These are phyloP conservation scores for Darevskia nairensis DNA, from an alignment of 2,797 vertebrate genomes.

Conservation along the genomic window DNA sequence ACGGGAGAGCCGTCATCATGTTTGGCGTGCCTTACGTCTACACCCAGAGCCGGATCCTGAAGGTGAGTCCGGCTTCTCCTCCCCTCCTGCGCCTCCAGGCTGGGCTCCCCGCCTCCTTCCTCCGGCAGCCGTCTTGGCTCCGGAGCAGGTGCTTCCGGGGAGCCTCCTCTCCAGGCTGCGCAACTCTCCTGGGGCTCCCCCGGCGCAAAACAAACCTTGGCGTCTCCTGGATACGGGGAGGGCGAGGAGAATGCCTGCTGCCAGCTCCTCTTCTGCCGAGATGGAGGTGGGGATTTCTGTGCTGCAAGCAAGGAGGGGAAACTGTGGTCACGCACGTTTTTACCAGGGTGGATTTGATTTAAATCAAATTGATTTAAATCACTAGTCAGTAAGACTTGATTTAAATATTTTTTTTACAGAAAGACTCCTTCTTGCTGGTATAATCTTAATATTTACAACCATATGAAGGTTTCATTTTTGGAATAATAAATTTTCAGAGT, in stretches of 20 bases:
- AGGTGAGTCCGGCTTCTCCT: slow-evolving; percentile 76
- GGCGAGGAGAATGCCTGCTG: neutral
- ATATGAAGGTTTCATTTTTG: no score
- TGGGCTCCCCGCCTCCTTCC: neutral
- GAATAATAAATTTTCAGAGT: no score
- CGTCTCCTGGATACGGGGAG: neutral
- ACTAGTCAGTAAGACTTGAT: no score
- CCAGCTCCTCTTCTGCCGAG: neutral
- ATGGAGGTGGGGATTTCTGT: neutral
- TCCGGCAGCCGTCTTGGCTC: neutral
- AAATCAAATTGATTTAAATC: no score
- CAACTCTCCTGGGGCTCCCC: neutral
- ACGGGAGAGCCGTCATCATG: slow-evolving; percentile 93
- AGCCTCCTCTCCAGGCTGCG: neutral
- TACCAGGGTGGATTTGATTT: no score
- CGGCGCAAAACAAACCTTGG: neutral
- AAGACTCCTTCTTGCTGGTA: no score
- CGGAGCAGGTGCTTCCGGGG: no score
- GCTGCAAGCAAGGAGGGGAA: neutral
- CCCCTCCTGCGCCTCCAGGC: no score
- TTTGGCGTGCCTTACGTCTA: slow-evolving; percentile 96
- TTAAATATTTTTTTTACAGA: no score
- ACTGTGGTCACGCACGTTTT: neutral
- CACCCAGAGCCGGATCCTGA: slow-evolving; percentile 95
- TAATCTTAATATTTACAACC: no score